phyloP scores from a whole-genome alignment of 2,797 vertebrate species.

The Rhinophrynus dorsalis region DNA sequence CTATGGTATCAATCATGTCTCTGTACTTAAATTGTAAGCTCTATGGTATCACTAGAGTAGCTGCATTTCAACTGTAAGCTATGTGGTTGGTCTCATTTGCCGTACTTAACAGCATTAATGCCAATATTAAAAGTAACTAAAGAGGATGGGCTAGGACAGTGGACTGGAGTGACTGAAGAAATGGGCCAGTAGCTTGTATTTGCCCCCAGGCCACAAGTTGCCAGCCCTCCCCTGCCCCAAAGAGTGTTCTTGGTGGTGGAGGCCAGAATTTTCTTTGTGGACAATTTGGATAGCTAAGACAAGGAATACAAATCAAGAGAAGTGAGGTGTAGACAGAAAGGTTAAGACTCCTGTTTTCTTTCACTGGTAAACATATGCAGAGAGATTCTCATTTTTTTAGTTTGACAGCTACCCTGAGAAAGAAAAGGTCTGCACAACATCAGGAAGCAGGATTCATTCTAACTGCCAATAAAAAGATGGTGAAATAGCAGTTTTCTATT shows the following conservation, averaged over 20 bases:
- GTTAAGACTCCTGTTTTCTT: slow-evolving; percentile 24
- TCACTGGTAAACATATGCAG: slow-evolving; percentile 26
- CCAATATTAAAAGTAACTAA: too few species aligned
- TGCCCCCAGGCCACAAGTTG: too few species aligned
- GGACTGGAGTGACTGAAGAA: too few species aligned
- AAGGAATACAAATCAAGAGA: slow-evolving; percentile 27
- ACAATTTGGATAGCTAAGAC: neutral
- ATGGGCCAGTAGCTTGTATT: too few species aligned
- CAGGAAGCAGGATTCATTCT: slow-evolving; percentile 20
- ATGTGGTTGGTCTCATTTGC: too few species aligned
- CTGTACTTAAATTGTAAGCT: too few species aligned
- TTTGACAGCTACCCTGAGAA: slow-evolving; percentile 27
- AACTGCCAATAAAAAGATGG: slow-evolving; percentile 8
- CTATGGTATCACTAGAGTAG: too few species aligned
- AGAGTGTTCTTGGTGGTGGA: slow-evolving; percentile 8
- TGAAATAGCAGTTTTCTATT: neutral
- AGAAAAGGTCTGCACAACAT: slow-evolving; percentile 22
- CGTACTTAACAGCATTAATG: too few species aligned
- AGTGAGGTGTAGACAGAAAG: slow-evolving; percentile 36
- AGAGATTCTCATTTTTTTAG: slow-evolving; percentile 30
- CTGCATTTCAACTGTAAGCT: too few species aligned
- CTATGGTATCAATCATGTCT: too few species aligned
- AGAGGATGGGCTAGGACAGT: too few species aligned
- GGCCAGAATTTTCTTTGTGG: slow-evolving; percentile 31
- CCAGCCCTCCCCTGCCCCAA: too few species aligned